Percentiles rank a stretch among this genome's conserved stretches.
Conservation (phyloP, 1,140 invertebrate species). For the Radopholus similis region DNA sequence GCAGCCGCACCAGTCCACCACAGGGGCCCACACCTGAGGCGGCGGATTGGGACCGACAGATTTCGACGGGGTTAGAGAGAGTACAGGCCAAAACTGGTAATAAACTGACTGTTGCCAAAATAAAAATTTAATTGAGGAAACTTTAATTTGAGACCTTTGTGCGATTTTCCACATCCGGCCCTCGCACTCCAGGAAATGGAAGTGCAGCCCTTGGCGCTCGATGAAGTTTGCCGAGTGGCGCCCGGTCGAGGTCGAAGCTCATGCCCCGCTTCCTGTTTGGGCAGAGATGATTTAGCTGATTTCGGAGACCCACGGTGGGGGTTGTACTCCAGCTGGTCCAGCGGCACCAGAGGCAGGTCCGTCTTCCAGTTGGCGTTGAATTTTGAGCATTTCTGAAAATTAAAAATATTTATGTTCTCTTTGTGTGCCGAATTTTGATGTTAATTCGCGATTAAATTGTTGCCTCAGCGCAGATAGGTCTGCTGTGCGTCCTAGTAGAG, state of each 20-base stretch:
- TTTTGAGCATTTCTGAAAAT: conserved; percentile 44
- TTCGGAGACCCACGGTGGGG: too few species aligned
- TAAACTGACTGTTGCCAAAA: conserved; percentile 39
- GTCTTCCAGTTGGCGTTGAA: conserved; percentile 64
- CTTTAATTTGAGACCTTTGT: conserved; percentile 66
- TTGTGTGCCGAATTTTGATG: too few species aligned
- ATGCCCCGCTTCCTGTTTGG: too few species aligned
- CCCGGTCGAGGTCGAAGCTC: too few species aligned
- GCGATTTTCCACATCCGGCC: conserved; percentile 92
- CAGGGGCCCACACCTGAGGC: conserved; percentile 85
- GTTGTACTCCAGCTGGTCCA: conserved; percentile 53
- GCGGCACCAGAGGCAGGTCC: conserved; percentile 48
- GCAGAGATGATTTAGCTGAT: conserved; percentile 48
- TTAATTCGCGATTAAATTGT: too few species aligned
- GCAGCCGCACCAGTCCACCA: conserved; percentile 99
- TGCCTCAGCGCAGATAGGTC: too few species aligned
- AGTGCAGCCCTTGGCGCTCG: conserved; percentile 90
- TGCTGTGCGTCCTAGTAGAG: too few species aligned
- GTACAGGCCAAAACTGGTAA: conserved; percentile 66
- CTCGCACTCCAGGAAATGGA: conserved; percentile 94
- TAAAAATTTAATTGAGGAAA: not conserved
- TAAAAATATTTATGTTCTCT: too few species aligned
- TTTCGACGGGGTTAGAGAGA: not conserved
- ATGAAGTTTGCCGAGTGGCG: conserved; percentile 70
- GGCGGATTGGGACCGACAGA: conserved; percentile 61